Percentiles rank a stretch among this genome's conserved stretches.
Evolutionary conservation across 2,888 invertebrate species (phyloP).

Genomic region (Drosophila paramelanica): DNA sequence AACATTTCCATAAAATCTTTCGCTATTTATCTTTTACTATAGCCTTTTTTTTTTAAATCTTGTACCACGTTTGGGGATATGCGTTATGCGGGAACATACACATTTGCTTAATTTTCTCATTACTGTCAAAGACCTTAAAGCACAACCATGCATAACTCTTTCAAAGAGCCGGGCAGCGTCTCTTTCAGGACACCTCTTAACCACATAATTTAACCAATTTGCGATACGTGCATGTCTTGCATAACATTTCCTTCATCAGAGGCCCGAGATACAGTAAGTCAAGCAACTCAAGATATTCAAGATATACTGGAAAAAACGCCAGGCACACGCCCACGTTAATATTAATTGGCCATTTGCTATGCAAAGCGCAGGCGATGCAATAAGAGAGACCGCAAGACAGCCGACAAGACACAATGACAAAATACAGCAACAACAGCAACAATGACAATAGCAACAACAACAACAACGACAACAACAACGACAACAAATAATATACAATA

Average conservation of each 20-base stretch:
- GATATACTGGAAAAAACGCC: slow-evolving; percentile 22
- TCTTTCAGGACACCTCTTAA: slow-evolving; percentile 44
- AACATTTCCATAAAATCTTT: neutral
- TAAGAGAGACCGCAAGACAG: slow-evolving; percentile 63
- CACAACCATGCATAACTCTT: slow-evolving; percentile 22
- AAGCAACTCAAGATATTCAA: slow-evolving; percentile 40
- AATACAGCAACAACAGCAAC: slow-evolving; percentile 56
- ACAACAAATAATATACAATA: slow-evolving; percentile 52
- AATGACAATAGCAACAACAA: slow-evolving; percentile 23
- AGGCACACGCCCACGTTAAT: slow-evolving; percentile 76
- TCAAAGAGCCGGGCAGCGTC: slow-evolving; percentile 19
- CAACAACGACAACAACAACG: slow-evolving; percentile 35
- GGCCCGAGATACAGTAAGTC: slow-evolving; percentile 23
- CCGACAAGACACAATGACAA: slow-evolving; percentile 80
- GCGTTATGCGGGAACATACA: neutral
- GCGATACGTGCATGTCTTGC: slow-evolving; percentile 76
- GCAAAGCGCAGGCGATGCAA: slow-evolving; percentile 63
- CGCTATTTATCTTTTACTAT: neutral
- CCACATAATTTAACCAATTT: slow-evolving; percentile 62
- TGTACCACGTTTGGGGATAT: too few species aligned
- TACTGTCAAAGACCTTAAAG: slow-evolving; percentile 37
- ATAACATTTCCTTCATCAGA: slow-evolving; percentile 74
- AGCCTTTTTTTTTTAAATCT: too few species aligned
- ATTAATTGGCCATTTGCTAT: slow-evolving; percentile 78
- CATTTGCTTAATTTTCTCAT: slow-evolving; percentile 38